Percentiles rank a stretch among this genome's conserved stretches.
phyloP scores from a whole-genome alignment of 2,113 vertebrate genomes.

The Corynorhinus townsendii region DNA sequence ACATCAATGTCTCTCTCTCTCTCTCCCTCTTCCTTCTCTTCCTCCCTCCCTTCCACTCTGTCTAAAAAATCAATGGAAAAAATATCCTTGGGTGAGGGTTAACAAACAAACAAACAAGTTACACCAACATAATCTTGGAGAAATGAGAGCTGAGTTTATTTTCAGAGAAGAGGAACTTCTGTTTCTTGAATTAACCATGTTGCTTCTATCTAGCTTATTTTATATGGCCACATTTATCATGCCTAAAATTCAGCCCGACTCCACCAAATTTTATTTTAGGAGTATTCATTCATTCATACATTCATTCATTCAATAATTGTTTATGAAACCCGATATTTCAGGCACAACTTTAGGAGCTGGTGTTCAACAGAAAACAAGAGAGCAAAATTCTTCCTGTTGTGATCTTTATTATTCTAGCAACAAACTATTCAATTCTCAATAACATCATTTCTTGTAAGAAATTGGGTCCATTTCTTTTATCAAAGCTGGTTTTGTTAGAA shows the following conservation, averaged over 20 bases:
- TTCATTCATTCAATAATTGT: not conserved
- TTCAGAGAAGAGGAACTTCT: not conserved
- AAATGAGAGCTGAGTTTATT: not conserved
- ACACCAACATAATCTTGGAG: not conserved
- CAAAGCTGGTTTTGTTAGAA: slow-evolving; percentile 39
- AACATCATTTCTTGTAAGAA: slow-evolving; percentile 19
- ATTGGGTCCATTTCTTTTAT: slow-evolving; percentile 32
- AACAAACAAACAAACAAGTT: no score
- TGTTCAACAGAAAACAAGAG: not conserved
- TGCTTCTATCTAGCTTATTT: not conserved
- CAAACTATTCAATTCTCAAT: not conserved
- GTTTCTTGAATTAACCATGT: not conserved
- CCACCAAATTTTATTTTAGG: not conserved
- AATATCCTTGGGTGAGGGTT: no score
- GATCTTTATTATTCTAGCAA: not conserved
- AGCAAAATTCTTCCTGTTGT: not conserved
- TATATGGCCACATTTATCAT: not conserved
- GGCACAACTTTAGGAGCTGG: not conserved
- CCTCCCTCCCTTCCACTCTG: no score
- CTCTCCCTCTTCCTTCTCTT: no score
- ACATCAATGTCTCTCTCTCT: no score
- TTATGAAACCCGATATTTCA: not conserved
- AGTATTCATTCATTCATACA: not conserved
- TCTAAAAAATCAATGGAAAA: no score
- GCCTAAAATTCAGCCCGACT: not conserved